A percentile compares a stretch with the other conserved stretches of the same genome.
These are phyloP conservation scores for Dermochelys coriacea DNA, from an alignment of 2,797 vertebrate genomes.

Conservation along the genomic window DNA sequence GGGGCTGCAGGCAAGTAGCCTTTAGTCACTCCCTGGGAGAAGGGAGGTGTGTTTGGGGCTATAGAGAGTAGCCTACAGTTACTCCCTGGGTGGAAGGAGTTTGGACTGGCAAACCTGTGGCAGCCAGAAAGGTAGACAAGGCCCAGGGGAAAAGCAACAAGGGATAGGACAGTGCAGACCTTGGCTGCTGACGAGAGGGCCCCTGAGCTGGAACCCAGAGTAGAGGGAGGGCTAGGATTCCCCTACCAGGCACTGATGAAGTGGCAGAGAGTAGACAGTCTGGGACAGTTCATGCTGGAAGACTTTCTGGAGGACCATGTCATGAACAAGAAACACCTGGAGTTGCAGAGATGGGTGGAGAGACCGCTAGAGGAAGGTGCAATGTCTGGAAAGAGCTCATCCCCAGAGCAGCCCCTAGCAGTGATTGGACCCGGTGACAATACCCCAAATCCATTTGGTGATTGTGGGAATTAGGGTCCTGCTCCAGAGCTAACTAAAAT, in stretches of 20 bases:
- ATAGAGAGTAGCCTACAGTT: not conserved
- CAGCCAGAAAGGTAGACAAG: not conserved
- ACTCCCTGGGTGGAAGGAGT: not conserved
- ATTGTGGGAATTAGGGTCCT: accelerated
- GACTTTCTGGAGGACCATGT: not conserved
- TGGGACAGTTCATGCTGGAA: not conserved
- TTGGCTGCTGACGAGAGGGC: not conserved
- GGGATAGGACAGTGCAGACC: not conserved
- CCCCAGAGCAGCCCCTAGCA: not conserved
- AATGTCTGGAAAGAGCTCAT: not conserved
- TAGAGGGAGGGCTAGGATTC: not conserved
- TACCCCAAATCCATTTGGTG: not conserved
- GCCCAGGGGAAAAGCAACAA: not conserved
- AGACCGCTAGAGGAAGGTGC: not conserved
- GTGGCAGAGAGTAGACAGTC: not conserved
- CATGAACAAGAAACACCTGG: not conserved
- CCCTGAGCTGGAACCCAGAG: not conserved
- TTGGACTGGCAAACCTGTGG: not conserved
- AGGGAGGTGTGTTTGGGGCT: not conserved
- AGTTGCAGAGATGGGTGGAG: not conserved
- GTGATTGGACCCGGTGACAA: not conserved
- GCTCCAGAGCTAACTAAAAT: not conserved
- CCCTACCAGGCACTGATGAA: not conserved
- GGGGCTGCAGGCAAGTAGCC: not conserved
- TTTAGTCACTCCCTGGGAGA: not conserved